Conservation (phyloP, 2,888 invertebrate species). For the Andrena fulva region DNA sequence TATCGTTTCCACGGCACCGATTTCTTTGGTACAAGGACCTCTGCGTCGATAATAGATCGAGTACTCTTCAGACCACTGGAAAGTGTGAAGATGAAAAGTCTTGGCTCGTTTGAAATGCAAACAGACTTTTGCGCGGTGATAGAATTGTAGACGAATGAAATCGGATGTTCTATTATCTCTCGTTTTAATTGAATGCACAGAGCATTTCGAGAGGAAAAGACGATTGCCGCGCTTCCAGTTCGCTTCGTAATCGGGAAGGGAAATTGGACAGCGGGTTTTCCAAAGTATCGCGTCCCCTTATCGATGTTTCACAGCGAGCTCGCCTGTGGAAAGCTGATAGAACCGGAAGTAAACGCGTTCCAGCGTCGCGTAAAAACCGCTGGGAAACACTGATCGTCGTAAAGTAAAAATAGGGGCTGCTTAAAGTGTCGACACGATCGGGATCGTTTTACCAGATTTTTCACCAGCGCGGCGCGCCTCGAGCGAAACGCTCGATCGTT, state of each 20-base stretch:
- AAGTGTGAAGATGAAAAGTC: no score
- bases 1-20: background rate
- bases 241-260: background rate
- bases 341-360: background rate
- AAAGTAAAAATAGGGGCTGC: constrained; percentile 17
- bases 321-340: background rate
- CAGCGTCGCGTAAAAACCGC: background rate
- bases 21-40: background rate
- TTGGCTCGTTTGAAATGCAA: no score
- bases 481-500: background rate
- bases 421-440: constrained; percentile 1
- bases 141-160: no score
- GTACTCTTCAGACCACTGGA: no score
- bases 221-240: background rate
- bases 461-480: background rate
- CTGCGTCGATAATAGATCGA: no score
- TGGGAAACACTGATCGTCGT: constrained; percentile 17
- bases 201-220: background rate
- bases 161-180: no score
- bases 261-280: constrained; percentile 4
- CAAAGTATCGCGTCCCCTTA: constrained; percentile 9
- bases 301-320: constrained; percentile 16
- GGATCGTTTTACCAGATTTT: constrained; percentile 11
- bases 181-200: no score
- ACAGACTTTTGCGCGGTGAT: no score